Evolutionary conservation across 2,113 vertebrate genomes (phyloP), one percentile per base, ranked within the genome.

Genomic region (Tetrao urogallus): DNA sequence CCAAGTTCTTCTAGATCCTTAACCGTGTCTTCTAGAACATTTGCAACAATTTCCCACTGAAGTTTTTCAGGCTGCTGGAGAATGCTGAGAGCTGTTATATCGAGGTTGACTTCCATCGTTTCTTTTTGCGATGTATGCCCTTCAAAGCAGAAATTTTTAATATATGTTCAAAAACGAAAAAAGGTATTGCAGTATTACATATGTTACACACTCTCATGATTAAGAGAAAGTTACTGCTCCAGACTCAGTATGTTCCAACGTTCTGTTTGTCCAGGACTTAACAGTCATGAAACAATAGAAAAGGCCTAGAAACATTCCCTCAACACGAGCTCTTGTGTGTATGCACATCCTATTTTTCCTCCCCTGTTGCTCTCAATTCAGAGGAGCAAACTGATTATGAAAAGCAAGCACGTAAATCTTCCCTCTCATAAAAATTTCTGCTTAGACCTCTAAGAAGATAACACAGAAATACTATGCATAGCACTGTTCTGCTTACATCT

Each of bases 1-100:
- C 99, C 99, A 94, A 99, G 98, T 96, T 99, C 99, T 98, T 99
- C 99, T 57, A 99, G 97, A 97, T 99, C 99, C 97, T 99, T 99
- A 90, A 99, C 99, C 0, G 99, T 99, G 95, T 99, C 99, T 98
- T 99, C 99, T 95, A 99, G 96, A 57, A 99, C 99, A 82, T 99
- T 99, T 92, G 99, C 99, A 94, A 99, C 99, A 71, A 99, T 99
- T 97, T 99, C 99, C 99, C 99, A 99, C 92, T 99, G 99, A 90
- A 99, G 98, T 89, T 99, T 99, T 96, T 99, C 99, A 32, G 99
- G 99, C 95, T 99, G 99, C 95, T 99, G 99, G 58, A 99, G 99
- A 92, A 99, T 97, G 24, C 99, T 99, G 61, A 99, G 98, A 5
- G 99, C 99, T 20, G 99, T 99, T 96, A 99, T 98, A 57, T 99